Conservation (phyloP, 2,888 invertebrate genomes). For the Sphaerophoria rueppellii region DNA sequence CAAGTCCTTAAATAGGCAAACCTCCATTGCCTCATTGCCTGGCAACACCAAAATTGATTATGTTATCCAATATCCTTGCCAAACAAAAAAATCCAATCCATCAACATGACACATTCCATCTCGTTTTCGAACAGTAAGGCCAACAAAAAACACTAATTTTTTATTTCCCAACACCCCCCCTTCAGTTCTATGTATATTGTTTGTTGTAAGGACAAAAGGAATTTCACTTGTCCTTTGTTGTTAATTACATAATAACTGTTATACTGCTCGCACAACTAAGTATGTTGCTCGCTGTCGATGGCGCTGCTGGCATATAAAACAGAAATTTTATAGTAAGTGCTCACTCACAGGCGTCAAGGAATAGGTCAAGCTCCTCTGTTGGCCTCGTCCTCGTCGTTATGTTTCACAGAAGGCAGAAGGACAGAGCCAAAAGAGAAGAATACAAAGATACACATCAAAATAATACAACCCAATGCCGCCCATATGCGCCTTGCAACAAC, state of each 20-base stretch:
- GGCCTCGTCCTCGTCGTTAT: conserved; percentile 10
- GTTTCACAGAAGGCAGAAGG: background rate
- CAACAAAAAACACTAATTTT: background rate
- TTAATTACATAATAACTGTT: conserved; percentile 49
- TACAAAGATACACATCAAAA: background rate
- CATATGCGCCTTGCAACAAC: conserved; percentile 25
- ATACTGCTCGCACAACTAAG: background rate
- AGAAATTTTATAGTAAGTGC: conserved; percentile 20
- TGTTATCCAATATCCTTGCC: background rate
- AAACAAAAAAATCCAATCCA: background rate
- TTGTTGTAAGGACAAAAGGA: conserved; percentile 18
- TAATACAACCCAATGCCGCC: conserved; percentile 10
- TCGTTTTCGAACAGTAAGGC: background rate
- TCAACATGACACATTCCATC: background rate
- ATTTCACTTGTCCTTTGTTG: conserved; percentile 42
- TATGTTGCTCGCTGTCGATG: background rate
- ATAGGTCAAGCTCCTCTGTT: conserved; percentile 65
- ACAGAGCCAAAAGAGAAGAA: background rate
- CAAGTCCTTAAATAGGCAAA: no score
- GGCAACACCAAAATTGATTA: background rate
- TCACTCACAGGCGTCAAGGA: conserved; percentile 49
- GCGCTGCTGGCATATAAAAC: conserved; percentile 23
- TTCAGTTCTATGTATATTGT: background rate
- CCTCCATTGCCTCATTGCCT: background rate
- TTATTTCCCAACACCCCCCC: background rate